Base-by-base conservation (phyloP, 2,113 vertebrate genomes). In the Clinocottus analis region DNA sequence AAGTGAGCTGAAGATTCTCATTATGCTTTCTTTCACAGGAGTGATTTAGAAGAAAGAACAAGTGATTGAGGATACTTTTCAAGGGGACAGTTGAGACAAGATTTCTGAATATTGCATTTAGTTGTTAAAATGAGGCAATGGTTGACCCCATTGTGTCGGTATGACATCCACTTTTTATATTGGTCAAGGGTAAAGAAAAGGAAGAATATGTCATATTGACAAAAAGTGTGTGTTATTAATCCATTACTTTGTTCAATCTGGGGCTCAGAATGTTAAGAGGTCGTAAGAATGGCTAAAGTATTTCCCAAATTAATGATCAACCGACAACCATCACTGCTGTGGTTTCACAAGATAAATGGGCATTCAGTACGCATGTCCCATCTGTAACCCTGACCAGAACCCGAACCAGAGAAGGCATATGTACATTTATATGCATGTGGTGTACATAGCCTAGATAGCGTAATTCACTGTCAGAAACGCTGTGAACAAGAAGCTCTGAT, bases 1-100 rank as follows among this genome's bases (percentile, higher is more conserved):
- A 51, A 23, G 13, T 16, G 21, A 62, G 63, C 19, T 72, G 60
- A 82, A 60, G 49, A 61, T 64, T 64, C 33, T 14, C 45, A 62
- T 67, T 29, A 31, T 53, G 60, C 10, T 29, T 61, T 14, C 12
- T 67, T 80, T 67, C 37, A n/a, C 29, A 14, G 21, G 11, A 74
- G 45, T 29, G 75, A 67, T 56, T 72, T 58, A 19, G 39, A 64
- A 7, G 23, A 33, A 59, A 23, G 11, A 7, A 23, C 25, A 13
- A 31, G 4, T 6, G 10, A 43, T 59, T 45, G 17, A 12, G 10
- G 27, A 55, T 53, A 53, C 10, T 77, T 37, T 19, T 29, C 11
- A 25, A 29, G 16, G 2, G n/a, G 19, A 37, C 2, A 9, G 19
- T 7, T 21, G 14, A 41, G 8, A 3, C 12, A 60, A 55, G 17